phyloP scores from a whole-genome alignment of 2,888 invertebrate genomes.

The Drosophila koepferae region DNA sequence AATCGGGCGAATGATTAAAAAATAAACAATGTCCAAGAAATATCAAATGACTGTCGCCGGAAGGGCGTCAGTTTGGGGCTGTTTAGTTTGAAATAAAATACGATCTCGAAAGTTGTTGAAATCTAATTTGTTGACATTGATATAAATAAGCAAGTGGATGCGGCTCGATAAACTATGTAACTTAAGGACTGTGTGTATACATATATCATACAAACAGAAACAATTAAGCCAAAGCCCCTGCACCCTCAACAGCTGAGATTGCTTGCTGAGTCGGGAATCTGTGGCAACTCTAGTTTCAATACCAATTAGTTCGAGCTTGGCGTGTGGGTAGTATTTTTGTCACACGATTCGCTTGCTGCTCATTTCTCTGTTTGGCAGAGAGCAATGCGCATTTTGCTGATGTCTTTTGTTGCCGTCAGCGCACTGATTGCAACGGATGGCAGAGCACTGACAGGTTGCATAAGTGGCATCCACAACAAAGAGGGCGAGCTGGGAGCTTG shows the following conservation, averaged over 20 bases:
- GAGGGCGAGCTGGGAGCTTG: not conserved
- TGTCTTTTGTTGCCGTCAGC: slow-evolving; percentile 19
- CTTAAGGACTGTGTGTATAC: not conserved
- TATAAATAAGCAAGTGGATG: not conserved
- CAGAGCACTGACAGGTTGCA: slow-evolving; percentile 35
- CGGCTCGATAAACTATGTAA: not conserved
- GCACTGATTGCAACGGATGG: slow-evolving; percentile 21
- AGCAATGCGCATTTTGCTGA: slow-evolving; percentile 37
- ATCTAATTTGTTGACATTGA: not conserved
- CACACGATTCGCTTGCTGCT: slow-evolving; percentile 10
- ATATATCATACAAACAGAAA: too few relatives aligned
- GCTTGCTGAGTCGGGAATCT: not conserved
- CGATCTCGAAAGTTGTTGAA: not conserved
- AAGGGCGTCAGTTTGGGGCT: too few relatives aligned
- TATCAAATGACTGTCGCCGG: not conserved
- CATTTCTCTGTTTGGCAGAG: slow-evolving; percentile 32
- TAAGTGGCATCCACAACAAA: slow-evolving; percentile 35
- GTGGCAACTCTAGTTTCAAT: not conserved
- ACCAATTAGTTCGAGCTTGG: slow-evolving; percentile 3
- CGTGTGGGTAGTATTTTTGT: slow-evolving; percentile 2
- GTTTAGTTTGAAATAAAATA: not conserved
- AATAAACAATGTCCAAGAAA: not conserved
- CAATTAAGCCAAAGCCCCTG: not conserved
- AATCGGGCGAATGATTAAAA: not conserved
- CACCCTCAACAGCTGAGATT: not conserved